Evolutionary conservation across 2,113 vertebrate species (phyloP), one percentile per base, ranked within the genome.

Genomic region (Alethe diademata): DNA sequence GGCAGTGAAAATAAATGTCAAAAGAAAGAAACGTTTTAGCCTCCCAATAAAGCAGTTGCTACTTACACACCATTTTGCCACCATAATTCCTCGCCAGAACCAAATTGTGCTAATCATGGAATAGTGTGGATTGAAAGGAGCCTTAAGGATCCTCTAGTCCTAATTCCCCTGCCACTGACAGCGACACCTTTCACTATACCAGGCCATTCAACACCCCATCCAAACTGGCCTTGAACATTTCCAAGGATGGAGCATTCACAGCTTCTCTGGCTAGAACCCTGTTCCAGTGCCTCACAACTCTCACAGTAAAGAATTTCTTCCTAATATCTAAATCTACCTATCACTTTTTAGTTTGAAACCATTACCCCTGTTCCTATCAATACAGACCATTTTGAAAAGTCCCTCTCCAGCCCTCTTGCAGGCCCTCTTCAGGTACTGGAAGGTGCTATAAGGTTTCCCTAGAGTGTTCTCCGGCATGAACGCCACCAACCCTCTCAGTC

Each of bases 371-470:
- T 14, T 79, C 4, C 11, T 67, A 8, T 54, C 31, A 24, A 54
- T 33, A 24, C 22, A 86, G 5, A 12, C 7, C 1, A 6, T 33
- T 67, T 13, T 14, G 11, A 73, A 73, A 79, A 42, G 22, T 47
- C 38, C 12, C 10, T 48, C n/a, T 79, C 29, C 25, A 66, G 25
- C 15, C 6, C 6, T 47, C 25, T 24, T 47, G 8, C 15, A 28
- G n/a, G 6, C 12, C 5, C 10, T 12, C 22, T 73, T 73, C 22
- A 42, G 22, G 15, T 28, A 33, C 7, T 60, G 22, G 8, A 60
- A 33, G 5, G 5, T 35, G 7, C 10, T 22, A 3, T 35, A 33
- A 54, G 2, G 5, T 42, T 2, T 73, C 4, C 9, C 12, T 1
- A 0, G 20, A 8, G 3, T 36, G 14, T 57, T 45, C 35, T 53